Base-by-base conservation (phyloP, 2,888 invertebrate species). In the Diarsia mendica region DNA sequence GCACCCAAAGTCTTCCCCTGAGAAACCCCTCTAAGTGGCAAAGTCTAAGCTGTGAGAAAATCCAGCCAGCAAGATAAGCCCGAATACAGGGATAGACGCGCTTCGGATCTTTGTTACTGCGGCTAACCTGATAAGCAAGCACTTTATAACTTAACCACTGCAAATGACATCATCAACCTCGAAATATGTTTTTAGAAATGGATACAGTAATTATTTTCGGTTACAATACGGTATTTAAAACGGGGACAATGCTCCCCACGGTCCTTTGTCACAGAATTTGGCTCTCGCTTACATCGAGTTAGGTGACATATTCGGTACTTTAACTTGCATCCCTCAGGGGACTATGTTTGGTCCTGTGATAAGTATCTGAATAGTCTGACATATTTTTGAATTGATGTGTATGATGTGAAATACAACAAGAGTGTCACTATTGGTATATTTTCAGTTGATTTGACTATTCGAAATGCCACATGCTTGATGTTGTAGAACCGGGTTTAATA, bases 201-300 rank as follows among this genome's bases (percentile, higher is more conserved):
- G 76, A 80, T 73, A 68, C 81, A 61, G 44, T 75, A 75, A 84
- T 85, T 77, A 84, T 77, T 39, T 73, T 60, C 72, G 58, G 67
- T 70, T 72, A 69, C 80, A 85, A 84, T 84, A 83, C 84, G 80
- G 79, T 83, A 86, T 87, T 86, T 87, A 86, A 87, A 81, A 80
- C 64, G 64, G 46, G 77, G 64, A 75, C 72, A 78, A 71, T 63
- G 58, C 60, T 80, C 83, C 85, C 80, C 66, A 67, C 53, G 69
- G 61, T 88, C 90, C 90, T 90, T 88, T 81, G 91, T 90, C 89
- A 90, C 90, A 91, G 86, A 75, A 85, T 85, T 89, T 90, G 89
- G 80, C 90, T 91, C 89, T 86, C 90, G 83, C 85, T 92, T 89
- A 92, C 88, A 86, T 82, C 81, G 84, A 79, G 83, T 76, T 76